Evolutionary conservation across 2,113 vertebrate genomes (phyloP), one percentile per base, ranked within the genome.

Genomic region (Alaudala cheleensis): DNA sequence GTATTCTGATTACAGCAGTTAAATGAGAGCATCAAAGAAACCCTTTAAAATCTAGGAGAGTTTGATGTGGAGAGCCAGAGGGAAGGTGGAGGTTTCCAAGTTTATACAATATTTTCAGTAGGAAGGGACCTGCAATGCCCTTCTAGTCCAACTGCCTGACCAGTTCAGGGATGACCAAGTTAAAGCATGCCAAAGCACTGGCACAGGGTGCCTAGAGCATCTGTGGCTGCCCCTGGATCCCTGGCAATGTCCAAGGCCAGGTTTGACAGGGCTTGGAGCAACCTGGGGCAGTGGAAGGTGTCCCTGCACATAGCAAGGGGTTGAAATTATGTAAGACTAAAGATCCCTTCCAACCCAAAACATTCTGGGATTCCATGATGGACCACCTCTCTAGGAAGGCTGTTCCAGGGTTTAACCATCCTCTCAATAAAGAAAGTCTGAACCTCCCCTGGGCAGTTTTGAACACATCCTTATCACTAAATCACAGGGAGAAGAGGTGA

Each of bases 181-280:
- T 6, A 22, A 58, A 70, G 12, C 9, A n/a, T 3, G 23, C 26
- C 53, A 67, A 47, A 74, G 20, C 39, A 50, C 28, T 20, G 33
- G 26, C 58, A 25, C 5, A 31, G 24, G 39, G 1, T 69, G 0
- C 5, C 40, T 62, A 76, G 61, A 69, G 47, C 1, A 67, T 39
- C 39, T 54, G 70, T 12, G 29, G 39, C n/a, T 74, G 61, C 10
- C n/a, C 9, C n/a, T 73, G 58, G 18, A 53, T 31, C 39, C 39
- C 39, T 67, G 29, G 13, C 0, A 60, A 9, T 40, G 24, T 3
- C 14, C n/a, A 4, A 22, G 15, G 9, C 20, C 4, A 10, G 39
- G 13, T 0, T 51, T 44, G 12, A 24, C 0, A 0, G 19, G 26
- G 37, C 4, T 61, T 31, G 39, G 33, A 82, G 3, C 11, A 47